Percentiles rank a stretch among this genome's conserved stretches.
These are phyloP conservation scores for Phoebastria nigripes DNA, from an alignment of 2,797 vertebrate genomes.

Conservation along the genomic window DNA sequence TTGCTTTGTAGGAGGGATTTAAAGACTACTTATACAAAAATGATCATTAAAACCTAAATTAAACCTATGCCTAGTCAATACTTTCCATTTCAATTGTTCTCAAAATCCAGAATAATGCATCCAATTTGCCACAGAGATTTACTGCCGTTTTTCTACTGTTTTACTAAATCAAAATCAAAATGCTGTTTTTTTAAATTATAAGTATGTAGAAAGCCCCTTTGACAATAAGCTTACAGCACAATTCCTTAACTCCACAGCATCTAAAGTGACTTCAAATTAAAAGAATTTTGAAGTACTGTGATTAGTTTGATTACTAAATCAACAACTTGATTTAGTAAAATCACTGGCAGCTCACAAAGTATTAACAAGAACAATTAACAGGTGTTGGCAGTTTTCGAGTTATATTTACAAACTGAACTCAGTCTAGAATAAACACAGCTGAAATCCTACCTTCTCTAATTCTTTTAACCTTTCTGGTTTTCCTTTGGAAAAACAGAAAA, in stretches of 20 bases:
- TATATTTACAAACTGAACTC: neutral
- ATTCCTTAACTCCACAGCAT: neutral
- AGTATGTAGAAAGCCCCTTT: neutral
- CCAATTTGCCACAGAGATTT: neutral
- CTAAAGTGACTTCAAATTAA: neutral
- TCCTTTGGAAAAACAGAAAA: neutral
- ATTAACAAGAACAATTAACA: neutral
- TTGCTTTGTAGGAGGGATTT: slow-evolving; percentile 19
- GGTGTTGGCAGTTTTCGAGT: neutral
- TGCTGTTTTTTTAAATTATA: neutral
- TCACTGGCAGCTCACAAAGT: neutral
- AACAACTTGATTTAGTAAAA: neutral
- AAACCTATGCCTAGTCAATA: neutral
- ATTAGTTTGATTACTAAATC: neutral
- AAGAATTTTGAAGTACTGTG: neutral
- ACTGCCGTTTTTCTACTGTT: neutral
- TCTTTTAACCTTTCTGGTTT: neutral
- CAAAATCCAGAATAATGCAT: neutral
- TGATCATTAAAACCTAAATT: slow-evolving; percentile 23
- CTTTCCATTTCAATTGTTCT: neutral
- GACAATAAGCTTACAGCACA: neutral
- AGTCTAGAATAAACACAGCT: neutral
- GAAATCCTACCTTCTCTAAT: neutral
- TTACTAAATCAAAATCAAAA: neutral
- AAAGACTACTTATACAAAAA: slow-evolving; percentile 17